These are phyloP conservation scores for Dinothrombium tinctorium DNA, from an alignment of 1,140 invertebrate genomes.

Conservation along the genomic window DNA sequence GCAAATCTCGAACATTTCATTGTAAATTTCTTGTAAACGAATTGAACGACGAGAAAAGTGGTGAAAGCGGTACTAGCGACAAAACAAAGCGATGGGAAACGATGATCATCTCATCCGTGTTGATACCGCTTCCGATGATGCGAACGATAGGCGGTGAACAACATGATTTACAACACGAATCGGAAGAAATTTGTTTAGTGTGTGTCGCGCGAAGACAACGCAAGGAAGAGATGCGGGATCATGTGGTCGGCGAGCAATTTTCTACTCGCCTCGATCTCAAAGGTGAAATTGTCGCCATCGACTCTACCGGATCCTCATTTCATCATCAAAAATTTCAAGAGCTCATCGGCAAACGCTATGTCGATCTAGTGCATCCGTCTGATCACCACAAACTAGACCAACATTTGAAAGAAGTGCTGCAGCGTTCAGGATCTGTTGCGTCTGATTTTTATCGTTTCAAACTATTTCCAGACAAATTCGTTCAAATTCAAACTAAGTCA, in stretches of 20 bases:
- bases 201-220: constrained; percentile 59
- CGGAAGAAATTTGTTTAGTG: constrained; percentile 34
- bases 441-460: too few species aligned
- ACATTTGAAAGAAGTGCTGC: too few species aligned
- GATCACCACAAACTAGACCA: too few species aligned
- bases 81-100: neutral
- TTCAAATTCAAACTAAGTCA: too few species aligned
- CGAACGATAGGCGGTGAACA: too few species aligned
- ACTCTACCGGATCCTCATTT: constrained; percentile 38
- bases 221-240: constrained; percentile 37
- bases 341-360: too few species aligned
- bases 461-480: too few species aligned
- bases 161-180: too few species aligned
- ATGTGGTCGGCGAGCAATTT: constrained; percentile 47
- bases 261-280: constrained; percentile 65
- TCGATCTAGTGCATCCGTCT: too few species aligned
- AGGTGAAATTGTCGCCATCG: constrained; percentile 54
- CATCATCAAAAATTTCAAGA: too few species aligned
- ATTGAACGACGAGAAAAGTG: neutral
- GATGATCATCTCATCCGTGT: neutral
- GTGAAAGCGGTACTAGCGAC: neutral
- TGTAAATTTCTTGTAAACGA: neutral
- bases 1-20: neutral
- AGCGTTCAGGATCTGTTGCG: too few species aligned
- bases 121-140: neutral